Evolutionary conservation across 2,797 vertebrate genomes (phyloP), one percentile per base, ranked within the genome.

Genomic region (Cryptoprocta ferox): DNA sequence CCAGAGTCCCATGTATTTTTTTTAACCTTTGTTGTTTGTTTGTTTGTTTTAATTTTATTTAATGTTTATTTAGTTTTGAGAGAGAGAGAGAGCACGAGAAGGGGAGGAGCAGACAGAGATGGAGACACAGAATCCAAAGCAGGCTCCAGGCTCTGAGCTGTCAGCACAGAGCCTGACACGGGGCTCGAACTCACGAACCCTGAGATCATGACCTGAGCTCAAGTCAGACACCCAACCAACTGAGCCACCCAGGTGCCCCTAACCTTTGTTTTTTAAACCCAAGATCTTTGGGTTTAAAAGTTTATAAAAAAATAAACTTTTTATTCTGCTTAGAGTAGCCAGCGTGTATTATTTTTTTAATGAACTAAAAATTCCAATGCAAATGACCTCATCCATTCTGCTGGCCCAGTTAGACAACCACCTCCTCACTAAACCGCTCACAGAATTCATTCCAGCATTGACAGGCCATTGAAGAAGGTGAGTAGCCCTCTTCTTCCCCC

Each of bases 401-500:
- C 84, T 39, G 48, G 21, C 32, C 8, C 15, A 30, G 15, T 32
- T 11, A 39, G 61, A 80, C 8, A 16, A 63, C 48, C 66, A 19
- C 26, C 59, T 61, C 32, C 3, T 6, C 39, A 79, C 15, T 32
- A 15, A 82, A 53, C 19, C 30, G 19, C 11, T 76, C 81, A 50
- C 39, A 35, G 70, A 37, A 89, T 45, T 65, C 15, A 65, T n/a
- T 15, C 24, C 4, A 35, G 42, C 80, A n/a, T 15, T 56, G 26
- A 35, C 48, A 76, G 26, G 5, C 16, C 35, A 30, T 0, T 37
- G 45, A 56, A 21, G 61, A 88, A 88, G 56, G 24, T 15, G 32
- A 66, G 4, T 0, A 1, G 3, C 15, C 24, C 59, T 35, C 65
- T 18, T 4, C 18, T 26, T n/a, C 11, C 39, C 53, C 21, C 0